Evolutionary conservation across 2,888 invertebrate species (phyloP), one percentile per base, ranked within the genome.

Genomic region (Dexiosoma caninum): DNA sequence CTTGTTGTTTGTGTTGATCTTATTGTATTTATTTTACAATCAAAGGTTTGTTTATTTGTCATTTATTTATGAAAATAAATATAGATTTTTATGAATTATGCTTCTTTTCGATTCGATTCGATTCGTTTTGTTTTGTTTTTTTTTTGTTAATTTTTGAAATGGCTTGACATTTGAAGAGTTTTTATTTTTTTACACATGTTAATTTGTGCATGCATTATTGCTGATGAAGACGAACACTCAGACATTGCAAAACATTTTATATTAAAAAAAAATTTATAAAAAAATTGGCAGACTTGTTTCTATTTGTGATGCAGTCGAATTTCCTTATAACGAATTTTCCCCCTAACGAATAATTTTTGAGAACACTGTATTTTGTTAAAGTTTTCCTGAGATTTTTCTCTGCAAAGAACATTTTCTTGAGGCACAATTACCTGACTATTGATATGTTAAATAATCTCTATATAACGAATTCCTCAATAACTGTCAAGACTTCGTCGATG

Each of bases 41-140:
- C 79, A 79, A 75, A 59, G 59, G 75, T 75, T 79, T 75, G 75
- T 75, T 79, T 79, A 75, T 75, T 75, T 72, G 72, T 57, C 67
- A 67, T 81, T 72, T 80, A 71, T 80, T 81, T 81, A 81, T 77
- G 57, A 81, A 77, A 72, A 77, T 72, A 77, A 81, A 77, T 69
- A 81, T 53, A 72, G 44, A 72, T 64, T 72, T 59, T 62, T 77
- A 72, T 77, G 80, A 77, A 81, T 72, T 72, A 55, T 32, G 44
- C 83, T 86, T 84, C 6, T 3, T 27, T 27, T 27, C 27, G 27
- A 5, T 27, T 27, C 6, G 6, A n/a, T n/a, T 83, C 82, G 83
- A 16, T 55, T 60, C 19, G 46, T 21, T 21, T 46, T n/a, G n/a
- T n/a, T n/a, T n/a, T n/a, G n/a, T n/a, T n/a, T 57, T 69, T 46